Conservation (phyloP, 1,140 invertebrate species). For the Grapholita molesta region DNA sequence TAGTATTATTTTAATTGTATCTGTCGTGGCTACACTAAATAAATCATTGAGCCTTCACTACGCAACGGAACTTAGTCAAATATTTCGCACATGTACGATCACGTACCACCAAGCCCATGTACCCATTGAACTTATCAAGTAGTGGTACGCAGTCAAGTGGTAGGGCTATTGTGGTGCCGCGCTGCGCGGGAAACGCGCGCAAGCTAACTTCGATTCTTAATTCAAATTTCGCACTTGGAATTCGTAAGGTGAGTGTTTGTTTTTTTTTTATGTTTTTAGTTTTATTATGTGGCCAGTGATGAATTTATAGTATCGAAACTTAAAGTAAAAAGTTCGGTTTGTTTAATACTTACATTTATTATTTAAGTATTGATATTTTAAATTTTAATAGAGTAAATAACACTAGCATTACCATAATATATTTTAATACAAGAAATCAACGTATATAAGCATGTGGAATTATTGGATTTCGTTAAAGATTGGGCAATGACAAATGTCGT, state of each 20-base stretch:
- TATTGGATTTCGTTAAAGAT: not conserved
- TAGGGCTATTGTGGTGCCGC: constrained; percentile 11
- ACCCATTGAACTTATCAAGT: not conserved
- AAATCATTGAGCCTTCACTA: not conserved
- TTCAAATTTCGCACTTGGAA: not conserved
- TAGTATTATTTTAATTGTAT: not conserved
- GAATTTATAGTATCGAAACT: not conserved
- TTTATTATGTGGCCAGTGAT: not conserved
- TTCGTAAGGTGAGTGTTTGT: not conserved
- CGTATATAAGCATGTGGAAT: too few relatives aligned
- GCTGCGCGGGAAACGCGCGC: not conserved
- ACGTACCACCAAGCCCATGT: not conserved
- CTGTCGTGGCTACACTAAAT: too few relatives aligned
- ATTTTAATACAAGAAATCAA: too few relatives aligned
- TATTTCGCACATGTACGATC: not conserved
- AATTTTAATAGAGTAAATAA: too few relatives aligned
- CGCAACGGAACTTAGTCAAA: not conserved
- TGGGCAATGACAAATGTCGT: not conserved
- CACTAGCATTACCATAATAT: too few relatives aligned
- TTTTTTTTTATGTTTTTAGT: not conserved
- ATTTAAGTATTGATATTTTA: too few relatives aligned
- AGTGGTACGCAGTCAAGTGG: not conserved
- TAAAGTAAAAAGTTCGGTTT: not conserved
- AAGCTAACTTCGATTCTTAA: not conserved
- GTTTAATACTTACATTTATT: not conserved